Evolutionary conservation across 2,113 vertebrate genomes (phyloP).

Genomic region (Haemorhous mexicanus): DNA sequence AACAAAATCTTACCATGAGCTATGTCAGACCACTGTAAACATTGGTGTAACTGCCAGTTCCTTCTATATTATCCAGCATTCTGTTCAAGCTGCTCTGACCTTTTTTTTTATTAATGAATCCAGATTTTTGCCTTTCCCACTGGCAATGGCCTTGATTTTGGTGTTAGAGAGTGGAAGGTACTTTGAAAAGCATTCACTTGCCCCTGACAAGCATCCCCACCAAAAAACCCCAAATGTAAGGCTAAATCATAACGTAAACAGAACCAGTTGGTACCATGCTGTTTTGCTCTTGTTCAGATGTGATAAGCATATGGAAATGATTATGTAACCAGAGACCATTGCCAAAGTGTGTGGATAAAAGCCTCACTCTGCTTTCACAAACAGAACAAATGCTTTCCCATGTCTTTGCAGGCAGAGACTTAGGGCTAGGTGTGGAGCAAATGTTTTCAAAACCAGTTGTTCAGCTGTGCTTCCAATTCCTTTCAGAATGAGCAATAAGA

Average conservation of each 20-base stretch:
- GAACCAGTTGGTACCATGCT: not conserved
- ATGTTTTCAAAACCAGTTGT: not conserved
- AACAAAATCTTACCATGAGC: not conserved
- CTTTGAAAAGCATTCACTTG: not conserved
- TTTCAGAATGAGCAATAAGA: not conserved
- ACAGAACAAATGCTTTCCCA: not conserved
- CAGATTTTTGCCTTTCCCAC: not conserved
- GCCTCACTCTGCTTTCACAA: not conserved
- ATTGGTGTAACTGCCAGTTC: not conserved
- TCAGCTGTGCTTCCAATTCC: not conserved
- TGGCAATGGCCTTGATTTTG: not conserved
- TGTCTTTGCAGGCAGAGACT: not conserved
- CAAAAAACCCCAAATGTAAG: not conserved
- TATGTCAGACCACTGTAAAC: not conserved
- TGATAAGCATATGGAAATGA: slow-evolving; percentile 15
- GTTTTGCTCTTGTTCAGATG: slow-evolving; percentile 5
- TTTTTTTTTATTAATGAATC: not conserved
- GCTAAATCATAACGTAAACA: not conserved
- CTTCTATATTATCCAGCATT: not conserved
- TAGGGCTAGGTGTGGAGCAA: not conserved
- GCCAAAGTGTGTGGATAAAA: slow-evolving; percentile 3
- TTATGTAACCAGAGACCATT: not conserved
- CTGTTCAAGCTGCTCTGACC: not conserved
- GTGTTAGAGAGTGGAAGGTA: not conserved
- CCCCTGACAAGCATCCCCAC: not conserved